Conservation (phyloP, 2,797 vertebrate species). For the Varecia variegata region DNA sequence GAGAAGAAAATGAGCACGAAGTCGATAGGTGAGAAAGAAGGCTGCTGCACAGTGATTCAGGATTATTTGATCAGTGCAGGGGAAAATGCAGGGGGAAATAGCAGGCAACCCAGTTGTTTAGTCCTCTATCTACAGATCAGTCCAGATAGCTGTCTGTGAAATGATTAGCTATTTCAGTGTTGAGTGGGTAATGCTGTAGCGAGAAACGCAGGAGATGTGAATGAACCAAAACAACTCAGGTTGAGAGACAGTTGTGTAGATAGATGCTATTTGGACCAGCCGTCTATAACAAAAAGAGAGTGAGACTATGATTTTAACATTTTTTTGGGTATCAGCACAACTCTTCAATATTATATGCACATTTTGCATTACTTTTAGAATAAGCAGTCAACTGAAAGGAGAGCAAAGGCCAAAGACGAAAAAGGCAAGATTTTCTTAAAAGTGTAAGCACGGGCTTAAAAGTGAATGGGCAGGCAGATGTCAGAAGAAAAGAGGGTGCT, state of each 20-base stretch:
- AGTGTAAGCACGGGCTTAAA: neutral
- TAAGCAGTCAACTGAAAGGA: neutral
- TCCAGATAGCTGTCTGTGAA: conserved; percentile 50
- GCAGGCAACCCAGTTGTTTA: conserved; percentile 46
- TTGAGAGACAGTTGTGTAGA: neutral
- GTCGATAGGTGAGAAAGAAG: conserved; percentile 68
- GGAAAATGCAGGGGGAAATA: conserved; percentile 27
- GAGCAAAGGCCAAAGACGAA: neutral
- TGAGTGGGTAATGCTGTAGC: neutral
- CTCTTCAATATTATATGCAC: neutral
- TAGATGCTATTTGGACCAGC: neutral
- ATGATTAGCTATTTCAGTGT: conserved; percentile 48
- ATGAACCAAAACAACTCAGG: conserved; percentile 12
- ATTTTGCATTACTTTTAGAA: neutral
- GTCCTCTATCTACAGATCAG: conserved; percentile 39
- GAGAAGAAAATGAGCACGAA: conserved; percentile 68
- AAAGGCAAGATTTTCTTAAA: neutral
- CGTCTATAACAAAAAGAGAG: neutral
- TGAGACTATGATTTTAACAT: neutral
- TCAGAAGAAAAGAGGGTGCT: neutral
- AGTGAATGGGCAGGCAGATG: neutral
- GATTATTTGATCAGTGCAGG: conserved; percentile 69
- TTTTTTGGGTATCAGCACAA: neutral
- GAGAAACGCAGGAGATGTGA: conserved; percentile 32
- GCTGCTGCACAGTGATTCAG: conserved; percentile 8